These are phyloP conservation scores for Timema cristinae DNA, from an alignment of 2,888 invertebrate genomes.

Conservation along the genomic window DNA sequence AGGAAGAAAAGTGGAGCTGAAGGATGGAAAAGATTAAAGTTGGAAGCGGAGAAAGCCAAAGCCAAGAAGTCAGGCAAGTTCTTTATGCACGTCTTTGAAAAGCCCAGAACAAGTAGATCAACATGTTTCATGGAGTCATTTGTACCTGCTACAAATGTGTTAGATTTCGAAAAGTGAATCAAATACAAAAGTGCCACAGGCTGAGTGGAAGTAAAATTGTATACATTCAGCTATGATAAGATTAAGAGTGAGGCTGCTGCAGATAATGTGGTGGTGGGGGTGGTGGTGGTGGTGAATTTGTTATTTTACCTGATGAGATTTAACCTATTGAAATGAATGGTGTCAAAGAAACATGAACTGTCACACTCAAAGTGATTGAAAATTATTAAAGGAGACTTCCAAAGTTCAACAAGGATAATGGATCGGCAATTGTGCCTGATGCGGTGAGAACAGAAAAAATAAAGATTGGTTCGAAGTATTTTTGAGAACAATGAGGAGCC, in stretches of 20 bases:
- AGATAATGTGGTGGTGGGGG: neutral
- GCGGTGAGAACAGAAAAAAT: neutral
- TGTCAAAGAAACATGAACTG: neutral
- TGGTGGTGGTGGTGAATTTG: no score
- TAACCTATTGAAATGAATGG: no score
- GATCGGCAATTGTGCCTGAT: neutral
- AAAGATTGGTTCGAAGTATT: neutral
- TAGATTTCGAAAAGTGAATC: neutral
- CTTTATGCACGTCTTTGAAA: neutral
- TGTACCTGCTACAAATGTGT: neutral
- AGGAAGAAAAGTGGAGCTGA: constrained; percentile 1
- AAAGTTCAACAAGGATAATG: neutral
- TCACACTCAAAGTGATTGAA: neutral
- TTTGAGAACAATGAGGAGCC: neutral
- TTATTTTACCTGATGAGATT: no score
- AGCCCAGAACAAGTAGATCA: neutral
- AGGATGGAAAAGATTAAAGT: neutral
- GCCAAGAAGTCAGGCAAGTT: constrained; percentile 1
- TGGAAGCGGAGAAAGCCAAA: neutral
- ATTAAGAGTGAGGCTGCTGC: neutral
- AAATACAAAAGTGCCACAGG: neutral
- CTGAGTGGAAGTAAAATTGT: neutral
- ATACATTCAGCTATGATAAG: neutral
- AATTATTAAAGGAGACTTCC: neutral
- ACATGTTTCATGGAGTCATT: neutral